Evolutionary conservation across 1,140 invertebrate species (phyloP), one percentile per base, ranked within the genome.

Genomic region (Druon quercuslanigerum): DNA sequence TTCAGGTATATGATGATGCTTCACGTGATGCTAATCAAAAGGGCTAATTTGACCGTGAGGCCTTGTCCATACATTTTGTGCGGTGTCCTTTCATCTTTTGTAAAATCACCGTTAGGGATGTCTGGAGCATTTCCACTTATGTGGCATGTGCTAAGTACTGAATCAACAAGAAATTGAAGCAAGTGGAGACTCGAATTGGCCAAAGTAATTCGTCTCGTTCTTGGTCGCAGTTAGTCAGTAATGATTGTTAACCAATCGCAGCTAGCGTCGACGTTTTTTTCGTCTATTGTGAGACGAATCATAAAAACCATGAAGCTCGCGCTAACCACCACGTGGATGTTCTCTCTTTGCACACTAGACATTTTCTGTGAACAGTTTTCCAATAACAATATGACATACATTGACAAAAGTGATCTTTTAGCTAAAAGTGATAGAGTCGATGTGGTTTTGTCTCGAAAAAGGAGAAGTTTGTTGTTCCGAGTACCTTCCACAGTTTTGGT

Each of bases 401-500:
- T 78, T 74, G 73, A 81, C 78, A 80, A 84, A 80, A 79, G 82
- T 75, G 78, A 76, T 79, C 66, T 79, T 79, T 20, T 71, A 19
- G 51, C 66, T 50, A 76, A 72, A 75, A 80, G 50, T 13, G 52
- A 51, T 81, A 74, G 60, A 71, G 72, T 71, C 75, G 50, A 50
- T 60, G 77, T 56, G 33, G 72, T 33, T 19, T 71, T 40, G 74
- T 81, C 81, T 13, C 78, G 85, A 51, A 60, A 79, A 74, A 82
- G 76, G 57, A 87, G 88, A 66, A 84, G 77, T 46, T 85, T 90
- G 12, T 71, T 84, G 71, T 91, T 86, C 82, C 89, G 86, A 9
- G 66, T 76, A 3, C 51, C 83, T 3, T 83, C 87, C 5, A 86
- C 77, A 20, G 74, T 91, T 54, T 75, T 91, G 86, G 90, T 91